Conservation (phyloP, 2,888 invertebrate species). For the Tribolium freemani region DNA sequence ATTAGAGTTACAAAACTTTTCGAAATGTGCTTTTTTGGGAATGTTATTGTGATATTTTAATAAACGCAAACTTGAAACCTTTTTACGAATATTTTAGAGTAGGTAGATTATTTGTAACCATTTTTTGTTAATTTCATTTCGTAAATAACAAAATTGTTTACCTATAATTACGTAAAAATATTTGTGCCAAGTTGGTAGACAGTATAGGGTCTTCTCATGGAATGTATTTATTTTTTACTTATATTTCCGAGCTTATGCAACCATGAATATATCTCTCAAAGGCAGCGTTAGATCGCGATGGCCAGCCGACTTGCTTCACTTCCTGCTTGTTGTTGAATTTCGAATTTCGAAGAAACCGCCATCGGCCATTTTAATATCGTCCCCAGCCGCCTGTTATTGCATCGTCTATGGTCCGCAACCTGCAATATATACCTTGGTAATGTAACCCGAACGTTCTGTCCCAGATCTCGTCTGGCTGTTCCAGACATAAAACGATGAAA, state of each 20-base stretch:
- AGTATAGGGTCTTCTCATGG: too few relatives aligned
- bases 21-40: too few relatives aligned
- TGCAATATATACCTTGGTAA: constrained; percentile 48
- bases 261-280: not conserved
- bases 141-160: too few relatives aligned
- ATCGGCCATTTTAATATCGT: not conserved
- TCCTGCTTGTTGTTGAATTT: not conserved
- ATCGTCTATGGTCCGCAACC: constrained; percentile 42
- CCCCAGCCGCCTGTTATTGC: not conserved
- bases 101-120: too few relatives aligned
- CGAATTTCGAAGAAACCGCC: not conserved
- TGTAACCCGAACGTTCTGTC: constrained; percentile 53
- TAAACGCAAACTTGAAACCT: too few relatives aligned
- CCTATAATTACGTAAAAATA: too few relatives aligned
- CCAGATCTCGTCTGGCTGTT: constrained; percentile 54
- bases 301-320: not conserved
- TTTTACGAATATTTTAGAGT: too few relatives aligned
- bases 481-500: constrained; percentile 58
- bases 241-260: too few relatives aligned
- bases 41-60: too few relatives aligned
- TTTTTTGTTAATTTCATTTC: too few relatives aligned
- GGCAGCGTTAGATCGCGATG: not conserved
- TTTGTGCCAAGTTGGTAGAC: too few relatives aligned
- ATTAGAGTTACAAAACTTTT: too few relatives aligned
- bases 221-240: not conserved